Percentiles rank a stretch among this genome's conserved stretches.
These are phyloP conservation scores for Eilema depressum DNA, from an alignment of 2,888 invertebrate genomes.

Conservation along the genomic window DNA sequence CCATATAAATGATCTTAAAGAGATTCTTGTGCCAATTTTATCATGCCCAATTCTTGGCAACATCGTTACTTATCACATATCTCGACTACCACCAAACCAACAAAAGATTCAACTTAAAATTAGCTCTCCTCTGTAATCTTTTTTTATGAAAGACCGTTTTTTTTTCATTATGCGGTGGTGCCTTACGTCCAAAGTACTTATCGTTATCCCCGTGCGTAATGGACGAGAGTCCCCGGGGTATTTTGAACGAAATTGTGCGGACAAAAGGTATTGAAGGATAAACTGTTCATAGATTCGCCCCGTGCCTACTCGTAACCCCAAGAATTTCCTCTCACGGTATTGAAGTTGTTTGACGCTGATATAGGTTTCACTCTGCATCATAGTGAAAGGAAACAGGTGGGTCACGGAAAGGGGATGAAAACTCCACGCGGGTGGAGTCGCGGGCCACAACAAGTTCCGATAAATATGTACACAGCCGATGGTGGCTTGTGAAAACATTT, in stretches of 20 bases:
- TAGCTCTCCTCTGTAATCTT: constrained; percentile 55
- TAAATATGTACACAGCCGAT: neutral
- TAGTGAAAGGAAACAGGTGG: no score
- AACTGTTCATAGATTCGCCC: constrained; percentile 29
- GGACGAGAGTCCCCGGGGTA: constrained; percentile 54
- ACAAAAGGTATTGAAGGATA: constrained; percentile 50
- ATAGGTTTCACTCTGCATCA: neutral
- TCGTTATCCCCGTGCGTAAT: constrained; percentile 58
- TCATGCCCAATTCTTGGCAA: constrained; percentile 24
- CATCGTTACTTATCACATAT: constrained; percentile 38
- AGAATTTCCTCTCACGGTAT: constrained; percentile 21
- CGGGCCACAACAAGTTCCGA: no score
- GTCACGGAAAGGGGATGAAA: no score
- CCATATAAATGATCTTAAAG: constrained; percentile 1
- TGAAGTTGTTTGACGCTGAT: neutral
- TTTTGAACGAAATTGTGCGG: constrained; percentile 38
- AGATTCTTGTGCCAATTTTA: constrained; percentile 32
- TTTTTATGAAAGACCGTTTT: constrained; percentile 43
- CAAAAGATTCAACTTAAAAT: constrained; percentile 53
- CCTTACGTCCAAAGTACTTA: constrained; percentile 59
- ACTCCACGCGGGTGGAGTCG: no score
- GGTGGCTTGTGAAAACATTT: neutral
- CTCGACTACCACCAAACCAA: constrained; percentile 42
- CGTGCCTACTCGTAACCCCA: constrained; percentile 12
- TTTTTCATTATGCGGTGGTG: constrained; percentile 54